Base-by-base conservation (phyloP, 2,888 invertebrate genomes). In the Cantharis rufa region DNA sequence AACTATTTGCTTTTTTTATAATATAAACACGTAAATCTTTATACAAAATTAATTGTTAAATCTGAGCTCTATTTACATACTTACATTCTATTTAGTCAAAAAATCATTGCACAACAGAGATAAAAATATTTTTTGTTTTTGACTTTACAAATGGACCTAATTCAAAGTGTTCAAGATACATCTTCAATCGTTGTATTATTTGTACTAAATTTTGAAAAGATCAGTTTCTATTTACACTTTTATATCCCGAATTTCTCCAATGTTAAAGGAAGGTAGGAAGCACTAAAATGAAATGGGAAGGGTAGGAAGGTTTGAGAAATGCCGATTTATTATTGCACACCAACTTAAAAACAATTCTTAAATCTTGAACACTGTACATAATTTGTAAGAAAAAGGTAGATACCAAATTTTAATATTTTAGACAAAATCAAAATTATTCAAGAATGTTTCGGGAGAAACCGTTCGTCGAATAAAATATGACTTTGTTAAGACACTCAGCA, bases 11-110 rank as follows among this genome's bases (percentile, higher is more conserved):
- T 69, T 70, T 62, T n/a, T 74, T 32, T 74, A 74, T 48, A 48
- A 48, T 74, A 74, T 74, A 74, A 74, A 74, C 70, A 69, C 69
- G 70, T 70, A 74, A 70, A 69, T 74, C 64, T 74, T 69, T 73
- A 68, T 70, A 74, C 74, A 74, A 74, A 72, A 73, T 73, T 69
- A 73, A 69, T 73, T 69, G 27, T 62, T 73, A 73, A 62, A 73
- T 24, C 69, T 73, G 73, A 73, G 73, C 69, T 73, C 18, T 66
- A 66, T 66, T 66, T 66, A 66, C 64, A 66, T 66, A 66, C 64
- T 66, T 66, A 66, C 64, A 66, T 66, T 66, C 21, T 18, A 66
- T 66, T 63, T 66, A 24, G 24, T 66, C 21, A 66, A 48, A 66
- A 66, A 66, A 21, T 18, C 64, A 66, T 66, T 66, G 64, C 64